Conservation (phyloP, 1,140 invertebrate species). For the Cotesia vestalis region DNA sequence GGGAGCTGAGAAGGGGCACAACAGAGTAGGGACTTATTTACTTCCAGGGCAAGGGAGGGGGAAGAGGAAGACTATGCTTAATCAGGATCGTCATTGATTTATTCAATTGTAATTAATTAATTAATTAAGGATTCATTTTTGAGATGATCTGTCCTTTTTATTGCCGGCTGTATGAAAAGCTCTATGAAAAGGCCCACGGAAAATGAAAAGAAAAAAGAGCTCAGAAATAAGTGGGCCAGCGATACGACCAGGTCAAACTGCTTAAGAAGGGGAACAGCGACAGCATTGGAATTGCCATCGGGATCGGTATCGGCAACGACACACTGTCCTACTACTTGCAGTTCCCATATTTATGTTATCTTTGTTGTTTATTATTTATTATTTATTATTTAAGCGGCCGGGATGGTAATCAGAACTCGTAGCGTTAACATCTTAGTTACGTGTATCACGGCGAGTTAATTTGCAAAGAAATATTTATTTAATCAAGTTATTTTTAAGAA, state of each 20-base stretch:
- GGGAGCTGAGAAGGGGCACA: too few species aligned
- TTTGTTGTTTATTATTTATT: neutral
- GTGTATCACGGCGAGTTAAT: neutral
- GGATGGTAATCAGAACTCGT: conserved; percentile 39
- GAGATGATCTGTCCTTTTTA: too few species aligned
- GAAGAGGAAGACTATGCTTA: neutral
- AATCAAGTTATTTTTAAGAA: too few species aligned
- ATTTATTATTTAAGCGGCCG: conserved; percentile 27
- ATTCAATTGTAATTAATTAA: too few species aligned
- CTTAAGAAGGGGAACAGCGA: conserved; percentile 59
- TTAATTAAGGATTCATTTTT: too few species aligned
- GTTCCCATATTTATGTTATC: conserved; percentile 1
- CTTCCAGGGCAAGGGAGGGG: neutral
- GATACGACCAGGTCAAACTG: conserved; percentile 57
- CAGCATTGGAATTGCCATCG: too few species aligned
- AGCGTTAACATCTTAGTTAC: conserved; percentile 29
- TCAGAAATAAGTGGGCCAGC: conserved; percentile 64
- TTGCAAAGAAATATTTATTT: neutral
- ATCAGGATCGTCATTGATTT: too few species aligned
- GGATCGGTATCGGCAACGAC: conserved; percentile 52
- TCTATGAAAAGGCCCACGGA: too few species aligned
- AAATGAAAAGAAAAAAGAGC: conserved; percentile 27
- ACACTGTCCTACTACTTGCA: conserved; percentile 66
- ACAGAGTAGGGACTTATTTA: too few species aligned
- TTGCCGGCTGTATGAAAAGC: too few species aligned